Evolutionary conservation across 1,140 invertebrate species (phyloP), one percentile per base, ranked within the genome.

Genomic region (Gyrodactylus bullatarudis): DNA sequence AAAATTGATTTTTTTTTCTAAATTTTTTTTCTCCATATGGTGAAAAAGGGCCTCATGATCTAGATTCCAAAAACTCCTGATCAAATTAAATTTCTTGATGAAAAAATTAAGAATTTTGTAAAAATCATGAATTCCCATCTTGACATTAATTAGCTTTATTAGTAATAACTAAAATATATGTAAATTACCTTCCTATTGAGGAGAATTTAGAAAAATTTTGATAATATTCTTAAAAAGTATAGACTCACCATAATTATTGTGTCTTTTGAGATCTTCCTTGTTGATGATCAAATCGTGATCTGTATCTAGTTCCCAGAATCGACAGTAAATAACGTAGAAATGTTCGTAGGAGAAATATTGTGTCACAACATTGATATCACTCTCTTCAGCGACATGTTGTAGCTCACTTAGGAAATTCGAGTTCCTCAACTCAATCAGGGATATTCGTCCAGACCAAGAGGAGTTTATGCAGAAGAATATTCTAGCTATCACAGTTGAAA

Each of bases 311-410:
- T 98, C 94, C 94, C 95, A 99, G 82, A 99, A 99, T 82, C 97
- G 98, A 83, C 95, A 99, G 80, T 99, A 99, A 78, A 98, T 97
- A 23, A 99, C 95, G 83, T 99, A 99, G 82, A 99, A 99, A 83
- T 99, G 94, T 81, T 98, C 93, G 80, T 98, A 98, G 78, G 91
- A 95, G 82, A 98, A 98, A 80, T 88, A 97, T 76, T 93, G 89
- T 75, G 90, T 95, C 69, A 97, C 87, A 77, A 84, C 81, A 83
- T 97, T 97, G 76, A 98, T 97, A 78, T 97, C 93, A 77, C 93
- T 89, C 79, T 94, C 90, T 75, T 89, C 87, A 79, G 85, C 84
- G 27, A 85, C 74, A 23, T 79, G 74, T 20, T 77, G 74, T 24
- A 86, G 75, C 19, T 70, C 27, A 22, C 1, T 20, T 26, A 89